Conservation (phyloP, 2,888 invertebrate species). For the Hyposoter dolosus region DNA sequence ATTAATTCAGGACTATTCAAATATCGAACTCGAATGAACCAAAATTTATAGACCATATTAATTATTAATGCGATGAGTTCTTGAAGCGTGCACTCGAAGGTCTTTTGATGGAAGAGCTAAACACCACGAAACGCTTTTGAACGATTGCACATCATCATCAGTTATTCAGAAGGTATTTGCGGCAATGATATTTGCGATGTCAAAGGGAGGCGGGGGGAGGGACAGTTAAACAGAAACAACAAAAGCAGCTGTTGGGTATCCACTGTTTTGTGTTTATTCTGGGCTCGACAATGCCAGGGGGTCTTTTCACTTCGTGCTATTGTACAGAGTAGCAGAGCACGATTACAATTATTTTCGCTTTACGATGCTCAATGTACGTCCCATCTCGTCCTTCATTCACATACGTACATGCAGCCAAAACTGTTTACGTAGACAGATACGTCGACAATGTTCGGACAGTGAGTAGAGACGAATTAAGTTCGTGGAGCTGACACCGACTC, state of each 20-base stretch:
- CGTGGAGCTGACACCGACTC: constrained; percentile 50
- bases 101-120: background rate
- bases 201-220: background rate
- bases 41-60: background rate
- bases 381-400: background rate
- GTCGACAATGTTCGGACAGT: constrained; percentile 34
- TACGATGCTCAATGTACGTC: constrained; percentile 4
- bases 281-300: constrained; percentile 43
- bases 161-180: constrained; percentile 25
- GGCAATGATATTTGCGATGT: constrained; percentile 12
- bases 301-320: constrained; percentile 26
- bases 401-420: background rate
- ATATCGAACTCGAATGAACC: background rate
- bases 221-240: constrained; percentile 36
- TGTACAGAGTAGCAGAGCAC: background rate
- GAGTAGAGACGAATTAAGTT: constrained; percentile 56
- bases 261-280: constrained; percentile 1
- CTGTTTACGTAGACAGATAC: background rate
- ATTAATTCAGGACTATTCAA: too few relatives aligned
- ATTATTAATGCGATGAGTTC: background rate
- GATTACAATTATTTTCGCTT: constrained; percentile 36
- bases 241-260: constrained; percentile 15
- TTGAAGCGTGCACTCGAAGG: background rate
- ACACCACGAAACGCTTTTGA: background rate
- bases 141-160: constrained; percentile 4